phyloP scores from a whole-genome alignment of 1,140 invertebrate species.

The Coenobita brevimanus region DNA sequence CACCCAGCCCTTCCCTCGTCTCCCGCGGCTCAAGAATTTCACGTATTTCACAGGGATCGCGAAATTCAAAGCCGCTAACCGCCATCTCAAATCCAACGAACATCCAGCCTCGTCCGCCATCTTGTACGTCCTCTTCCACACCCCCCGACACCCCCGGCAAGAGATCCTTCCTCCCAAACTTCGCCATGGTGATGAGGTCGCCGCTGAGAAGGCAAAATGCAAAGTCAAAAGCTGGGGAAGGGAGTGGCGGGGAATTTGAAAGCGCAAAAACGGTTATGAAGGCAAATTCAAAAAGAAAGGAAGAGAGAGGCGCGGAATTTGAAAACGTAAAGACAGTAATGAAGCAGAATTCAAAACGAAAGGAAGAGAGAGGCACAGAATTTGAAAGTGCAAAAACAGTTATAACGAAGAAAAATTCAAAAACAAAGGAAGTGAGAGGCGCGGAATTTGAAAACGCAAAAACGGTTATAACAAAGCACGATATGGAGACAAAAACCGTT shows the following conservation, averaged over 20 bases:
- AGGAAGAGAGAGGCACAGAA: conserved; percentile 2
- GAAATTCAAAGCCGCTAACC: neutral
- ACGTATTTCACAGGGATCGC: neutral
- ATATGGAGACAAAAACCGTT: no score
- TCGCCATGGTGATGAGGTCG: conserved; percentile 44
- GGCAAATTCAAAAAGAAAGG: no score
- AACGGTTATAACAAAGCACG: neutral
- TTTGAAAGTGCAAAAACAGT: neutral
- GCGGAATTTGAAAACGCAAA: neutral
- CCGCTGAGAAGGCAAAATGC: conserved; percentile 31
- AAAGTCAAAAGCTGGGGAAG: neutral
- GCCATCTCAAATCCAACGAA: neutral
- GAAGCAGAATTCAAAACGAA: neutral
- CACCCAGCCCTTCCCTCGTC: conserved; percentile 13
- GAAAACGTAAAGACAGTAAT: neutral
- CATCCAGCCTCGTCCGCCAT: neutral
- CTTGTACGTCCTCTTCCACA: neutral
- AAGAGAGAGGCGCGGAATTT: no score
- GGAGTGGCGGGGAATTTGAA: neutral
- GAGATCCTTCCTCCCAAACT: conserved; percentile 43
- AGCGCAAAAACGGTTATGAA: no score
- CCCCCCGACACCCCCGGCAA: neutral
- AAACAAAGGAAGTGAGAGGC: no score
- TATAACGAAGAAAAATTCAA: no score
- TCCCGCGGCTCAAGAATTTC: neutral